Conservation (phyloP, 37 sponge, comb jelly and placozoan genomes). For the Halisarca cf. caerulea region DNA sequence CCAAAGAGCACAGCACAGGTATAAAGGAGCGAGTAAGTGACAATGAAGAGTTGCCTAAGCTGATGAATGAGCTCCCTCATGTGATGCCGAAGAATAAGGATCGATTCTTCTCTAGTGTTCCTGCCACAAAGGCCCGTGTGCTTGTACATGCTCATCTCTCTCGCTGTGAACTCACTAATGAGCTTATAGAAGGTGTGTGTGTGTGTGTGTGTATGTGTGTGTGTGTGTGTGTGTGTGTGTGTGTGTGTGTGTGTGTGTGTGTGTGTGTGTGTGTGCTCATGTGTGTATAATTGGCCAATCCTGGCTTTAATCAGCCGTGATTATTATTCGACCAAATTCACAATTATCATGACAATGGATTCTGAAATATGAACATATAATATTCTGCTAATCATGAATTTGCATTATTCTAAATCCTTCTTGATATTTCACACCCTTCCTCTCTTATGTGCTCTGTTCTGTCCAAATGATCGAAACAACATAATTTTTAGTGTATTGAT, state of each 20-base stretch:
- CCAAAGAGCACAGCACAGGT: conserved; percentile 14
- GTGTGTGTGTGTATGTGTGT: background rate
- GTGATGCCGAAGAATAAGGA: conserved; percentile 52
- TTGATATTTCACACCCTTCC: no score
- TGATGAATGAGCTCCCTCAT: conserved; percentile 42
- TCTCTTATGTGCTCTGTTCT: no score
- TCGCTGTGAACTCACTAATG: conserved; percentile 31
- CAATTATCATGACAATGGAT: no score
- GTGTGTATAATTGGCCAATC: no score
- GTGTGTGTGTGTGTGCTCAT: background rate
- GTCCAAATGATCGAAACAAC: no score
- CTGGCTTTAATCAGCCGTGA: no score
- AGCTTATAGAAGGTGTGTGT: conserved; percentile 37
- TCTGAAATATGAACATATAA: no score
- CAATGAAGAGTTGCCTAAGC: conserved; percentile 10
- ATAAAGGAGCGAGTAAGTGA: conserved; percentile 16
- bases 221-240: conserved; percentile 4
- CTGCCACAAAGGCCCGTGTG: conserved; percentile 70
- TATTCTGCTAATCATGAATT: no score
- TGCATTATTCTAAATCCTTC: no score
- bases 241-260: background rate
- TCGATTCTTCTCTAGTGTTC: conserved; percentile 48
- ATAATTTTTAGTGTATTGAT: no score
- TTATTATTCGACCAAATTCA: no score
- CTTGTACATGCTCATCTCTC: conserved; percentile 76